A percentile compares a stretch with the other conserved stretches of the same genome.
These are phyloP conservation scores for Microcebus jonahi DNA, from an alignment of 2,113 vertebrate species.

Conservation along the genomic window DNA sequence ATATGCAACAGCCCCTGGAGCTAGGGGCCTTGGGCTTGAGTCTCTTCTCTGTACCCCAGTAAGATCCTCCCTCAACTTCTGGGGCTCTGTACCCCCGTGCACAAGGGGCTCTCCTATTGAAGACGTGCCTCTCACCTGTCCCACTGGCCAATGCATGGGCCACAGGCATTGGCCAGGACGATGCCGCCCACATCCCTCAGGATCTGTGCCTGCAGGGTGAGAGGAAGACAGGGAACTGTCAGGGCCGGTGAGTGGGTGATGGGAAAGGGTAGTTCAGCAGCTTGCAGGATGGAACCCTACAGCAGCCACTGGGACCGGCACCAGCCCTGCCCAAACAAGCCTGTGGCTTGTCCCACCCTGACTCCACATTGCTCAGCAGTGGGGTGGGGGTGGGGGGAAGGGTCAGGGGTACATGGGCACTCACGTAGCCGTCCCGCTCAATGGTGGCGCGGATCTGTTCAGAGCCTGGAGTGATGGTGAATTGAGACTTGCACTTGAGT, in stretches of 20 bases:
- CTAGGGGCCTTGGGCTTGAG: neutral
- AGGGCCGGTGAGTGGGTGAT: neutral
- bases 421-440: constrained; percentile 97
- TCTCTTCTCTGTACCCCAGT: neutral
- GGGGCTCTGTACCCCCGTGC: neutral
- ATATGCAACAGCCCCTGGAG: neutral
- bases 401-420: constrained; percentile 69
- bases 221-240: constrained; percentile 27
- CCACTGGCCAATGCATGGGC: constrained; percentile 99
- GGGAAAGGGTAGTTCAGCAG: neutral
- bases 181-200: constrained; percentile 94
- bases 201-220: constrained; percentile 88
- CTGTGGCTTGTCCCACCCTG: neutral
- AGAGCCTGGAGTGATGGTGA: constrained; percentile 97
- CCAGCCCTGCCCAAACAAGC: neutral
- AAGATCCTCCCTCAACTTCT: neutral
- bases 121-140: constrained; percentile 90
- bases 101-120: neutral
- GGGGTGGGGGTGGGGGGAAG: neutral
- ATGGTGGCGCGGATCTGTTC: constrained; percentile 99
- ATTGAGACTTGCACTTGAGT: constrained; percentile 94
- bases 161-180: constrained; percentile 98
- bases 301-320: neutral
- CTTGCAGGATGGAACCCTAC: neutral
- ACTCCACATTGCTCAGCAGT: neutral